Conservation (phyloP, 2,113 vertebrate species). For the Zapus hudsonius region DNA sequence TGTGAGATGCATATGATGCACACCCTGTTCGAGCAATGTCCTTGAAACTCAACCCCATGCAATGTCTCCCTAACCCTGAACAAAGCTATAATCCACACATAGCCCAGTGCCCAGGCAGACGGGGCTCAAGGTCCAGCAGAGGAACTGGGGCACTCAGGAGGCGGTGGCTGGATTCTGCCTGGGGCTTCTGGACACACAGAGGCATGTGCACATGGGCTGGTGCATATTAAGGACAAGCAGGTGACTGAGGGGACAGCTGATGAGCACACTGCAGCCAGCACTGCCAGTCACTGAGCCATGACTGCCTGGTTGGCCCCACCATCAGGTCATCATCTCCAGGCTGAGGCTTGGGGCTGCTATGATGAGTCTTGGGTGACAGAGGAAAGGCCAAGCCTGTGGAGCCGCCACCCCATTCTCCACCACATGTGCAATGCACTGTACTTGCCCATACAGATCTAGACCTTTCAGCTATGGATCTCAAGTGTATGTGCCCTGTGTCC, state of each 20-base stretch:
- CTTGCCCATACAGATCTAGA: not conserved
- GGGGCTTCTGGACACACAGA: fast-evolving
- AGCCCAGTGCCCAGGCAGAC: not conserved
- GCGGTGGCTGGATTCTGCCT: not conserved
- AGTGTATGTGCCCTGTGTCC: not conserved
- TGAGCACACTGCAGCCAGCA: fast-evolving
- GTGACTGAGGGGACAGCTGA: not conserved
- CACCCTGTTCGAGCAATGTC: too few species aligned
- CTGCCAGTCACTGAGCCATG: not conserved
- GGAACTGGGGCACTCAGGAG: not conserved
- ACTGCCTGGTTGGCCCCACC: not conserved
- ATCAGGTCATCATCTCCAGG: not conserved
- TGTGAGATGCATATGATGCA: too few species aligned
- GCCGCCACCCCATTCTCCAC: not conserved
- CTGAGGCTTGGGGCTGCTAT: not conserved
- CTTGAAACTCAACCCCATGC: not conserved
- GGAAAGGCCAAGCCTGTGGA: not conserved
- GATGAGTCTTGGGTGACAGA: not conserved
- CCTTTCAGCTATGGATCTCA: fast-evolving
- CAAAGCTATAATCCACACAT: too few species aligned
- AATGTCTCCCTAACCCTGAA: not conserved
- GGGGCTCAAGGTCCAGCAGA: not conserved
- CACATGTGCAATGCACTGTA: not conserved
- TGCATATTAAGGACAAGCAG: not conserved
- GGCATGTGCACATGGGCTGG: not conserved